These are phyloP conservation scores for Anser cygnoides DNA, from an alignment of 2,113 vertebrate genomes.

Conservation along the genomic window DNA sequence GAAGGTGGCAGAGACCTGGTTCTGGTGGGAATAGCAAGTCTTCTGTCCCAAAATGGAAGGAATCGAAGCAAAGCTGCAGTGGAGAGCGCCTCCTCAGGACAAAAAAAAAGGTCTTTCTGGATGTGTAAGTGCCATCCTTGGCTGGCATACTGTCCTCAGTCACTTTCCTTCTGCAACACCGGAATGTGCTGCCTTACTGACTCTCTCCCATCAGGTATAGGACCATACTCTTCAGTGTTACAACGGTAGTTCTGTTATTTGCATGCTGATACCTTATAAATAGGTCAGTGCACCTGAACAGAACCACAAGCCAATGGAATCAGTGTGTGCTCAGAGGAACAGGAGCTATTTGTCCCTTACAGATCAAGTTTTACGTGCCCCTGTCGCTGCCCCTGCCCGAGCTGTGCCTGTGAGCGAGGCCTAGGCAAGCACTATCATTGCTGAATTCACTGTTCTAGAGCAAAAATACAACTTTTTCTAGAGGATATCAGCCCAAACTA, in stretches of 20 bases:
- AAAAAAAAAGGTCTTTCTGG: neutral
- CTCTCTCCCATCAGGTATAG: neutral
- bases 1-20: neutral
- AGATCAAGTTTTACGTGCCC: neutral
- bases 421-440: neutral
- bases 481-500: neutral
- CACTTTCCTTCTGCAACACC: neutral
- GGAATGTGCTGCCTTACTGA: neutral
- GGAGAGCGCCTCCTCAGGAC: neutral
- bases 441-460: neutral
- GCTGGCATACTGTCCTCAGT: neutral
- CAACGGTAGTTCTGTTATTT: neutral
- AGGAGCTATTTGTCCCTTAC: neutral
- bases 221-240: rapidly evolving
- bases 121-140: neutral
- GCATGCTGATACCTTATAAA: neutral
- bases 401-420: neutral
- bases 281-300: neutral
- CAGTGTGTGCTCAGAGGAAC: neutral
- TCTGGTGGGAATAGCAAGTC: neutral
- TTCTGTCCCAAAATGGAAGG: neutral
- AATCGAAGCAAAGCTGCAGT: rapidly evolving
- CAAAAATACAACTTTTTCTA: neutral
- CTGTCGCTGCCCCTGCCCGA: no score
- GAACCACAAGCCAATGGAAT: neutral